A percentile compares a stretch with the other conserved stretches of the same genome.
These are phyloP conservation scores for Pseudochromis fuscus DNA, from an alignment of 2,797 vertebrate species.

Conservation along the genomic window DNA sequence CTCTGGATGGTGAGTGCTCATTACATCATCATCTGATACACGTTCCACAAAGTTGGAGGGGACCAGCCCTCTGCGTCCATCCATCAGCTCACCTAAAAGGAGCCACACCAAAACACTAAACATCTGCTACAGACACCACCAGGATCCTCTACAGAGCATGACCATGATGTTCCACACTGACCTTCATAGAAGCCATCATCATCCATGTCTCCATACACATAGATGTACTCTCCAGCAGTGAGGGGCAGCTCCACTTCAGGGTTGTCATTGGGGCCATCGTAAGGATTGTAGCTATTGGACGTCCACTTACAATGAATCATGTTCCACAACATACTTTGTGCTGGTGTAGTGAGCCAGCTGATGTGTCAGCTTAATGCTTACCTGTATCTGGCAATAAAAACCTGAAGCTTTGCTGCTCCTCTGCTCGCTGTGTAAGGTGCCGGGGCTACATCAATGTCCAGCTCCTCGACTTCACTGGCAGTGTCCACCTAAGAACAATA, in stretches of 20 bases:
- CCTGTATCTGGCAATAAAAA: constrained; percentile 98
- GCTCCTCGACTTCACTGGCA: constrained; percentile 97
- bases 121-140: not conserved
- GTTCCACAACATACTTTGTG: not conserved
- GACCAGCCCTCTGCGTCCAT: constrained; percentile 96
- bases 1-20: constrained; percentile 90
- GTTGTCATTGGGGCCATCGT: constrained; percentile 97
- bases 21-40: constrained; percentile 94
- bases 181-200: constrained; percentile 99
- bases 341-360: not conserved
- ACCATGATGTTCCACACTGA: constrained; percentile 49
- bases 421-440: constrained; percentile 86
- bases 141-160: not conserved
- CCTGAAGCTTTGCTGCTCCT: constrained; percentile 91
- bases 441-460: constrained; percentile 93
- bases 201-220: constrained; percentile 97
- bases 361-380: constrained; percentile 52
- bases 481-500: constrained; percentile 91
- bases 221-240: constrained; percentile 98
- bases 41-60: constrained; percentile 99
- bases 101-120: constrained; percentile 13
- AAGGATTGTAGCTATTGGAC: constrained; percentile 93
- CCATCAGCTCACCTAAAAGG: constrained; percentile 95
- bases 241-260: constrained; percentile 97
- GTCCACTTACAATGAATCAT: not conserved